Evolutionary conservation across 2,888 invertebrate species (phyloP).

Genomic region (Neocrepidodera transversa): DNA sequence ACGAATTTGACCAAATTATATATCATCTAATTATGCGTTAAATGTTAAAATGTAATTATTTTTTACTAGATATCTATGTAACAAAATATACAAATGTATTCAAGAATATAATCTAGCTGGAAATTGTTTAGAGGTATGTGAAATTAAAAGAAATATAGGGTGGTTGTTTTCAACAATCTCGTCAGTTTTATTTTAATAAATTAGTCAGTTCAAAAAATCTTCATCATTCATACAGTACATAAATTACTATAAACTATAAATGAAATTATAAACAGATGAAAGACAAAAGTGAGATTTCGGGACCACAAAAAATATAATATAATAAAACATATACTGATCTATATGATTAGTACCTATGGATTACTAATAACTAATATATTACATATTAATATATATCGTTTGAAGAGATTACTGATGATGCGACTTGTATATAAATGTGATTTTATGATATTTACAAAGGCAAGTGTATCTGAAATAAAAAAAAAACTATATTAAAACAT

Average conservation of each 20-base stretch:
- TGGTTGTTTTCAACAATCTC: constrained; percentile 5
- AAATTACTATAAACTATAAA: constrained; percentile 3
- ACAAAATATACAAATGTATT: background rate
- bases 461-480: constrained; percentile 38
- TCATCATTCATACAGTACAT: background rate
- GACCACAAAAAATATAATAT: constrained; percentile 22
- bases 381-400: constrained; percentile 14
- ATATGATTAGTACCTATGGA: constrained; percentile 28
- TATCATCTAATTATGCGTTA: too few species aligned
- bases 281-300: constrained; percentile 38
- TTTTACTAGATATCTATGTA: too few species aligned
- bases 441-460: constrained; percentile 39
- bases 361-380: constrained; percentile 24
- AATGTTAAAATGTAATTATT: too few species aligned
- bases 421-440: constrained; percentile 19
- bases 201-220: background rate
- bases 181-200: background rate
- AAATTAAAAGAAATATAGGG: background rate
- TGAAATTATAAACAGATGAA: constrained; percentile 32
- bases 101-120: constrained; percentile 2
- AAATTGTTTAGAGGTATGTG: constrained; percentile 4
- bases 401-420: constrained; percentile 23
- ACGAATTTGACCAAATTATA: too few species aligned
- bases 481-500: constrained; percentile 12
- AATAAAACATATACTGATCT: constrained; percentile 27